Percentiles rank a stretch among this genome's conserved stretches.
Conservation (phyloP, 2,797 vertebrate genomes). For the Ceyx erithaca region DNA sequence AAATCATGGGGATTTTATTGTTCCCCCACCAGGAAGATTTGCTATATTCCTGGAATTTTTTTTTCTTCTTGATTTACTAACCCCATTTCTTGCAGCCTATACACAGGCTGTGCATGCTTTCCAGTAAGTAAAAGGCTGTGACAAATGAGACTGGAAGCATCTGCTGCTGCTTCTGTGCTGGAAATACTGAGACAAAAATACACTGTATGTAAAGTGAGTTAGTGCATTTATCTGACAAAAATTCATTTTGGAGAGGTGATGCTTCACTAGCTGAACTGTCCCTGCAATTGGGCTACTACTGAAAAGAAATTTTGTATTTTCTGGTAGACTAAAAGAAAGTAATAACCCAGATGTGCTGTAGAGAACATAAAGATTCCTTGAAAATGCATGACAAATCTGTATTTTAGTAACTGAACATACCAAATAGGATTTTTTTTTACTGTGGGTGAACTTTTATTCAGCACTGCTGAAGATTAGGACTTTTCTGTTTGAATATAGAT, state of each 20-base stretch:
- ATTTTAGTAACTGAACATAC: not conserved
- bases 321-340: not conserved
- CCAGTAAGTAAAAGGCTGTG: conserved; percentile 45
- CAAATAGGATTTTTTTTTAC: not conserved
- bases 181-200: conserved; percentile 38
- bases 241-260: not conserved
- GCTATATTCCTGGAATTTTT: not conserved
- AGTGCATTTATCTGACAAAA: not conserved
- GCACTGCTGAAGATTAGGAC: not conserved
- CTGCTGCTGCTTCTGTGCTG: conserved; percentile 41
- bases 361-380: not conserved
- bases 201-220: not conserved
- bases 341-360: not conserved
- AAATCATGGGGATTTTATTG: not conserved
- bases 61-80: conserved; percentile 2
- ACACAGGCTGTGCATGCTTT: conserved; percentile 1
- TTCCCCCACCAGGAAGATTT: not conserved
- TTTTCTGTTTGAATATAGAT: not conserved
- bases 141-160: conserved; percentile 58
- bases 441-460: not conserved
- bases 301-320: not conserved
- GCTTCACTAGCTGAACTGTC: conserved; percentile 3
- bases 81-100: not conserved
- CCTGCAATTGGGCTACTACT: conserved; percentile 5
- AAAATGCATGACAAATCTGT: not conserved